phyloP scores from a whole-genome alignment of 2,888 invertebrate genomes.

The Hydrotaea cyrtoneurina region DNA sequence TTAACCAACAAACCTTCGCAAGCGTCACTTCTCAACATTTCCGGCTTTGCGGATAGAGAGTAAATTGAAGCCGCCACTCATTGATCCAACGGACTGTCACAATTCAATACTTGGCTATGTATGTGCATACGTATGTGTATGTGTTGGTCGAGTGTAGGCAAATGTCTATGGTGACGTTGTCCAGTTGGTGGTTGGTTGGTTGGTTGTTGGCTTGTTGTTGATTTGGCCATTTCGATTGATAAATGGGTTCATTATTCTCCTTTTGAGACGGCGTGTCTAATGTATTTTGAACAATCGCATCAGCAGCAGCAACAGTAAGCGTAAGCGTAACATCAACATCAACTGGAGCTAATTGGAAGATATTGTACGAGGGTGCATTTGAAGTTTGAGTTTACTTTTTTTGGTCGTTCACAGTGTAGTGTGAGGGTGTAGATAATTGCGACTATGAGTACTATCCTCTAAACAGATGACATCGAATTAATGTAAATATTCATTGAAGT shows the following conservation, averaged over 20 bases:
- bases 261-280: slow-evolving; percentile 67
- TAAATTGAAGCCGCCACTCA: slow-evolving; percentile 52
- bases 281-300: slow-evolving; percentile 47
- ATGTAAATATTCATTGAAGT: no score
- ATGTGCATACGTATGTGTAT: neutral
- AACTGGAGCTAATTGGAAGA: slow-evolving; percentile 6
- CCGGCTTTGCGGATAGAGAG: slow-evolving; percentile 51
- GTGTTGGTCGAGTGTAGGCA: neutral
- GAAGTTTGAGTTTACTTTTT: no score
- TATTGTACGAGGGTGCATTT: neutral
- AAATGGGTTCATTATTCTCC: slow-evolving; percentile 66
- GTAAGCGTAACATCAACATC: slow-evolving; percentile 50
- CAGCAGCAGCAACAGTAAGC: neutral
- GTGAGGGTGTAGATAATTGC: no score
- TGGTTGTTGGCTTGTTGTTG: slow-evolving; percentile 48
- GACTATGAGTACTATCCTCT: no score
- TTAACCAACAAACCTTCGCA: slow-evolving; percentile 4
- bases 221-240: slow-evolving; percentile 67
- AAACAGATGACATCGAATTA: no score
- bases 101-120: neutral
- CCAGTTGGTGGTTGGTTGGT: neutral
- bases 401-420: no score
- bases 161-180: neutral
- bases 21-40: slow-evolving; percentile 58
- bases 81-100: slow-evolving; percentile 18